Evolutionary conservation across 2,888 invertebrate genomes (phyloP).

Genomic region (Drosophila greeni): DNA sequence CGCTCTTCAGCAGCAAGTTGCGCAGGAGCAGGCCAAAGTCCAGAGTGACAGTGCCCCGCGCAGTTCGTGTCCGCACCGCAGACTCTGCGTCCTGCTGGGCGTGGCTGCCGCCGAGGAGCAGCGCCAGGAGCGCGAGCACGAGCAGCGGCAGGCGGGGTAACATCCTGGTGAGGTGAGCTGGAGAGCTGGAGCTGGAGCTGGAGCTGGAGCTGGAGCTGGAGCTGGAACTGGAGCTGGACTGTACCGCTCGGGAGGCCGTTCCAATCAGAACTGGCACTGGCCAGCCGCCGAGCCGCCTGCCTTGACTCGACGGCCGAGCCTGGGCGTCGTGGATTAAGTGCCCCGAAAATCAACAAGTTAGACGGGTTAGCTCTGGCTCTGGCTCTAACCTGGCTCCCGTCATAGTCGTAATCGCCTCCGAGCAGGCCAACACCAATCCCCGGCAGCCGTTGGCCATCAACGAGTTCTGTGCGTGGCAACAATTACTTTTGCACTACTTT

Average conservation of each 20-base stretch:
- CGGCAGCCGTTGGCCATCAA: constrained; percentile 28
- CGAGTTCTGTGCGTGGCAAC: constrained; percentile 62
- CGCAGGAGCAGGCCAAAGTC: constrained; percentile 69
- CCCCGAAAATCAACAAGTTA: constrained; percentile 61
- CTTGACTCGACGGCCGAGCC: constrained; percentile 55
- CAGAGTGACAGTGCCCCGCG: constrained; percentile 64
- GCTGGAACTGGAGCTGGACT: constrained; percentile 35
- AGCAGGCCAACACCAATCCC: constrained; percentile 5
- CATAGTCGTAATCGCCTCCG: constrained; percentile 9
- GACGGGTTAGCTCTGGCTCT: constrained; percentile 54
- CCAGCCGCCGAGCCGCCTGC: constrained; percentile 44
- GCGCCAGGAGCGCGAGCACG: constrained; percentile 25
- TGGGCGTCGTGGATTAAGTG: constrained; percentile 68
- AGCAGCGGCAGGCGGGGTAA: constrained; percentile 9
- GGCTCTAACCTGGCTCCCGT: constrained; percentile 6
- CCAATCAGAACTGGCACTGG: constrained; percentile 62
- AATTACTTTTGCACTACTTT: constrained; percentile 74
- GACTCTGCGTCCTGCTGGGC: constrained; percentile 4
- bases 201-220: constrained; percentile 34
- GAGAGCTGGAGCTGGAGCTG: constrained; percentile 8
- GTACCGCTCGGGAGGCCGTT: constrained; percentile 58
- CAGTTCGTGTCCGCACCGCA: neutral
- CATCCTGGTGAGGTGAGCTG: constrained; percentile 31
- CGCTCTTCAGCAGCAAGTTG: constrained; percentile 71
- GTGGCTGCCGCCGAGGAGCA: constrained; percentile 23